Evolutionary conservation across 1,140 invertebrate genomes (phyloP), one percentile per base, ranked within the genome.

Genomic region (Formica exsecta): DNA sequence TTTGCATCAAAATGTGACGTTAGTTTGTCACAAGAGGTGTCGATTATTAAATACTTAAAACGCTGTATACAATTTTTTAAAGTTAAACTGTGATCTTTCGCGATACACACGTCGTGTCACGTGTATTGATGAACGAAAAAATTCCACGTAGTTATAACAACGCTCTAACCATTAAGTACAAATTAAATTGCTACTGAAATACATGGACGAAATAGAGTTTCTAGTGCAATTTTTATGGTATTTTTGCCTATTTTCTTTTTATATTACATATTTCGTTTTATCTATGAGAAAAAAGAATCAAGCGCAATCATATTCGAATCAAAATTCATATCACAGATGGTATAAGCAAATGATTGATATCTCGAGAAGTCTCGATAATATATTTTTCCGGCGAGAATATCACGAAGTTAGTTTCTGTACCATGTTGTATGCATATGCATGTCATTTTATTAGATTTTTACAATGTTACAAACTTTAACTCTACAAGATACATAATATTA

Each of bases 41-140:
- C 32, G 79, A 36, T 83, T n/a, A 13, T 59, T 73, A 36, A 4
- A 36, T 48, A 48, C 25, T 71, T 61, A 70, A 38, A 68, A 61
- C 2, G 1, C 54, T 77, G 11, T 61, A 76, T 59, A 64, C 29
- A 87, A 83, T 51, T 75, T 66, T 86, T 62, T 66, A 36, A 80
- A 90, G 41, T 83, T 81, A 79, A 87, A 88, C 89, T 90, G 89
- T 90, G 89, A 90, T 90, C 16, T 25, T 75, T 84, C 65, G 51
- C 74, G 38, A 19, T 32, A 80, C 51, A 29, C 7, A 70, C 22
- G 11, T 68, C 38, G 73, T n/a, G 19, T 61, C 61, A 54, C 48
- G 54, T 62, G 68, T 86, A 88, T 73, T 77, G 19, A 76, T 62
- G 48, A 73, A 81, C 74, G 89, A 64, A 59, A 76, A 70, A 83